Percentiles rank a stretch among this genome's conserved stretches.
Evolutionary conservation across 2,113 vertebrate species (phyloP).

Genomic region (Pantherophis guttatus): DNA sequence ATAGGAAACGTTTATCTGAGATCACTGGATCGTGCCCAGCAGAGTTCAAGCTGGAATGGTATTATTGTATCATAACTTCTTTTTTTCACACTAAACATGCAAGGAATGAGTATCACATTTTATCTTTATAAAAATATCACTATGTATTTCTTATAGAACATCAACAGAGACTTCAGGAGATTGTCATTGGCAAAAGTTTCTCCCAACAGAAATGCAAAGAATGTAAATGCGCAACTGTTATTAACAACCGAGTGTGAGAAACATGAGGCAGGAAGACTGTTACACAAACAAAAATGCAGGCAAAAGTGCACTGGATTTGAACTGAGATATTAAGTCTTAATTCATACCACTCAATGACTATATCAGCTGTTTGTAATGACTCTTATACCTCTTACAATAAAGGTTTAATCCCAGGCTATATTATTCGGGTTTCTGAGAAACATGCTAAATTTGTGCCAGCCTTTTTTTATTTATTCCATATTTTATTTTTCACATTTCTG

Average conservation of each 20-base stretch:
- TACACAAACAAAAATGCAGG: background rate
- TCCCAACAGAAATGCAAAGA: background rate
- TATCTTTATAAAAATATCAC: background rate
- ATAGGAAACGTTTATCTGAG: background rate
- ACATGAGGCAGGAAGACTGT: background rate
- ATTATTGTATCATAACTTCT: background rate
- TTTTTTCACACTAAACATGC: background rate
- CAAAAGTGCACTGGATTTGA: background rate
- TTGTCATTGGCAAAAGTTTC: background rate
- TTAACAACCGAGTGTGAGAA: background rate
- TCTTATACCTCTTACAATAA: background rate
- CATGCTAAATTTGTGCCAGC: background rate
- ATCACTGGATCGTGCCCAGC: background rate
- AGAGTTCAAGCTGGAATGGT: background rate
- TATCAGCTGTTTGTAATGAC: background rate
- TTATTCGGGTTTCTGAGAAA: background rate
- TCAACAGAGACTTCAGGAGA: background rate
- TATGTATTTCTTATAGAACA: background rate
- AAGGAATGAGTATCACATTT: background rate
- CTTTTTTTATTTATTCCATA: background rate
- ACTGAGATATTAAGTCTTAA: background rate
- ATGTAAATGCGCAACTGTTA: background rate
- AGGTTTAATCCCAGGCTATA: background rate
- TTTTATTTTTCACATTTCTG: background rate
- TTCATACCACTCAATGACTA: background rate